Evolutionary conservation across 37 sponge, comb jelly and placozoan species (phyloP).

Genomic region (Petrosia ficiformis): DNA sequence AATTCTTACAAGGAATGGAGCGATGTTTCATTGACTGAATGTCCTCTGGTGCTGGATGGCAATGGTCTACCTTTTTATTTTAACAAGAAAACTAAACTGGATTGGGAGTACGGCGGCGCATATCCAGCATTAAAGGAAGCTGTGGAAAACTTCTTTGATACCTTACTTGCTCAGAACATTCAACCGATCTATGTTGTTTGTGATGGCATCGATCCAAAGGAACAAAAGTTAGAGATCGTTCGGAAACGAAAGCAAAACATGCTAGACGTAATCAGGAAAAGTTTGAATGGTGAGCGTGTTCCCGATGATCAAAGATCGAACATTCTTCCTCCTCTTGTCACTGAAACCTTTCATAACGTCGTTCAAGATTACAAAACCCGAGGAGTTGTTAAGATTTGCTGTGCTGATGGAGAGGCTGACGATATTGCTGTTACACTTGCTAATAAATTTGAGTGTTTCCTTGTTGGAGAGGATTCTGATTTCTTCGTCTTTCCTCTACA

Average conservation of each 20-base stretch:
- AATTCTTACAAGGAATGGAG: neutral
- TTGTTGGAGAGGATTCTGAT: conserved; percentile 40
- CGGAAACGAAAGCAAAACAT: neutral
- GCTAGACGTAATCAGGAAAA: neutral
- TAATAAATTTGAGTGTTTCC: conserved; percentile 8
- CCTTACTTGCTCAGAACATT: neutral
- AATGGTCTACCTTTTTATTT: neutral
- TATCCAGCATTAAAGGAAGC: neutral
- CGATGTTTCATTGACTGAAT: neutral
- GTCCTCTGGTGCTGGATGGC: neutral
- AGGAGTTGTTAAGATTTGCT: neutral
- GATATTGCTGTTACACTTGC: conserved; percentile 24
- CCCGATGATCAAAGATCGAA: neutral
- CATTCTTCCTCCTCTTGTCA: neutral
- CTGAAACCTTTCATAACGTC: neutral
- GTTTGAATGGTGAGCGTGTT: neutral
- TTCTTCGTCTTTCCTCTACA: conserved; percentile 31
- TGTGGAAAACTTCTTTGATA: neutral
- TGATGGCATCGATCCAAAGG: neutral
- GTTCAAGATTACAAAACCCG: neutral
- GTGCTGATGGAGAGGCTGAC: conserved; percentile 35
- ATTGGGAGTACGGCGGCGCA: neutral
- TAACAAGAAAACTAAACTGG: neutral
- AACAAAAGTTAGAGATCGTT: conserved; percentile 6
- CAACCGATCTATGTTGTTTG: neutral